A percentile compares a stretch with the other conserved stretches of the same genome.
Evolutionary conservation across 2,797 vertebrate genomes (phyloP).

Genomic region (Thamnophis elegans): DNA sequence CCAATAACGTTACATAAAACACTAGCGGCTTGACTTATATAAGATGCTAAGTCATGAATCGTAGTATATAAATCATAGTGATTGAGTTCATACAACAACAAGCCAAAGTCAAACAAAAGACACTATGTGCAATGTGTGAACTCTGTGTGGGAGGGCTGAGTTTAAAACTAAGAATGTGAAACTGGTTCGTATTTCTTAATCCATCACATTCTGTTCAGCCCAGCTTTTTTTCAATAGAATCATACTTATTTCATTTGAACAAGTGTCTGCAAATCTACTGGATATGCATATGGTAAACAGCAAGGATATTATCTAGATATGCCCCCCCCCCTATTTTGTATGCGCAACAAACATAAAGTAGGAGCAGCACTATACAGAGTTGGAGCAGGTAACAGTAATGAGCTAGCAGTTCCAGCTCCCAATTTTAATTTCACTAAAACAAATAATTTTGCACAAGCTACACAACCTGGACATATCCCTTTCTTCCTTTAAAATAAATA

Average conservation of each 20-base stretch:
- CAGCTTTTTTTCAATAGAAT: neutral
- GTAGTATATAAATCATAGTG: neutral
- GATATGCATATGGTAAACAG: too few relatives aligned
- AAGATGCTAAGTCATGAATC: neutral
- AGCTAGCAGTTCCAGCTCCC: neutral
- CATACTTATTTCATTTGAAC: neutral
- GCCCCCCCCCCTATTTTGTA: neutral
- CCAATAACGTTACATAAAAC: neutral
- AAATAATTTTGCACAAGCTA: neutral
- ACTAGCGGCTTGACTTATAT: neutral
- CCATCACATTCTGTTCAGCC: neutral
- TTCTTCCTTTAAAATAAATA: neutral
- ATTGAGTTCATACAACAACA: neutral
- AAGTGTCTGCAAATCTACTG: neutral
- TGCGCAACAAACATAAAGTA: neutral
- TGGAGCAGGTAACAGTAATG: neutral
- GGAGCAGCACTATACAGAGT: neutral
- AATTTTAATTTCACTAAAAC: neutral
- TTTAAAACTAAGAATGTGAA: neutral
- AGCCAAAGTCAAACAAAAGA: neutral
- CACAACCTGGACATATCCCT: neutral
- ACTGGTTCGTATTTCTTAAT: neutral
- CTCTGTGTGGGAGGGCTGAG: neutral
- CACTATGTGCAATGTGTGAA: neutral
- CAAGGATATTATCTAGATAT: too few relatives aligned